Conservation (phyloP, 2,113 vertebrate genomes). For the Bettongia penicillata region DNA sequence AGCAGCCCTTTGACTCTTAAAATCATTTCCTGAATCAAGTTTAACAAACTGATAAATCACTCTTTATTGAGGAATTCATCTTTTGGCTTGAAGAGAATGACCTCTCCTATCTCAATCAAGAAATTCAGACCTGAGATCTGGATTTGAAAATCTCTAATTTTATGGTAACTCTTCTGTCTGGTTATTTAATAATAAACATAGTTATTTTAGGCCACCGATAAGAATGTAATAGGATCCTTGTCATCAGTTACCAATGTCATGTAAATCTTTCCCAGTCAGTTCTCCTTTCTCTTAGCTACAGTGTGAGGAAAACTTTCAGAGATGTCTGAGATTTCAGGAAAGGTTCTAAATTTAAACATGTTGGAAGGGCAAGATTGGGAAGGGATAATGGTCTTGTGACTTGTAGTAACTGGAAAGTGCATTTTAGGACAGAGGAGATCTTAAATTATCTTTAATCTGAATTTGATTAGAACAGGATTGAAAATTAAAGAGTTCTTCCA, state of each 20-base stretch:
- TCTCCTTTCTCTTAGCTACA: not conserved
- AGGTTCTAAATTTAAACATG: not conserved
- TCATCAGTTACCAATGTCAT: not conserved
- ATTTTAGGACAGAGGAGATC: slow-evolving; percentile 19
- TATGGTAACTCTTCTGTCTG: slow-evolving; percentile 68
- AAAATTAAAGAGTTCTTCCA: not conserved
- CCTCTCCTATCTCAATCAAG: slow-evolving; percentile 41
- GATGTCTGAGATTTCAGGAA: not conserved
- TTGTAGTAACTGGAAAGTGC: not conserved
- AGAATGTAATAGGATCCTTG: slow-evolving; percentile 17
- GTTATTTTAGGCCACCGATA: not conserved
- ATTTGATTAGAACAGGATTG: not conserved
- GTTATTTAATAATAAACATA: slow-evolving; percentile 66
- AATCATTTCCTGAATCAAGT: slow-evolving; percentile 28
- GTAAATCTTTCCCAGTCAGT: not conserved
- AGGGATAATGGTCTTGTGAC: not conserved
- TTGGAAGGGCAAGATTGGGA: not conserved
- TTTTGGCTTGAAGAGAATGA: slow-evolving; percentile 67
- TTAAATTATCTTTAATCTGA: not conserved
- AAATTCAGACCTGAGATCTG: slow-evolving; percentile 67
- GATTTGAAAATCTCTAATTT: slow-evolving; percentile 45
- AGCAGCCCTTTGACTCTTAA: slow-evolving; percentile 45
- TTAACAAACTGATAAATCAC: slow-evolving; percentile 67
- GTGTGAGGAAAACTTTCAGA: slow-evolving; percentile 11
- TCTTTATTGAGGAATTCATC: slow-evolving; percentile 52